Conservation (phyloP, 2,888 invertebrate species). For the Epirrita christyi region DNA sequence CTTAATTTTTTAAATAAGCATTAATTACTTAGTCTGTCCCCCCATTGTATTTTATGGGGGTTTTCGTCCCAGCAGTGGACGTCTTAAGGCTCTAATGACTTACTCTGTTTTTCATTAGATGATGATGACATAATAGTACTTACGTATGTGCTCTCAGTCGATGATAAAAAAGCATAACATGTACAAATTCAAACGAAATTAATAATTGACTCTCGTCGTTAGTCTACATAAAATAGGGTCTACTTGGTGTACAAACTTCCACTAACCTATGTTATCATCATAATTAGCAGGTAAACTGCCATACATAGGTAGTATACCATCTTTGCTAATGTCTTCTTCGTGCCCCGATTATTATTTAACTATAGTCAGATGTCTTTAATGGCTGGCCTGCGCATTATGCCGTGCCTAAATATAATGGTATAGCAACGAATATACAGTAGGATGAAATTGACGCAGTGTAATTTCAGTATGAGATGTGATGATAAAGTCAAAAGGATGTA, state of each 20-base stretch:
- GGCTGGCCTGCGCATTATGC: slow-evolving; percentile 28
- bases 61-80: no score
- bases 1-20: no score
- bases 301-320: slow-evolving; percentile 5
- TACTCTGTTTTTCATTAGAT: no score
- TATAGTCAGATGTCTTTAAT: slow-evolving; percentile 50
- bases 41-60: no score
- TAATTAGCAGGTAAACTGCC: slow-evolving; percentile 11
- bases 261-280: slow-evolving; percentile 14
- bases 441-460: no score
- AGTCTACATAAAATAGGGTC: not conserved
- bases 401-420: slow-evolving; percentile 28
- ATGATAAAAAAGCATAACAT: no score
- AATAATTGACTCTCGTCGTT: not conserved
- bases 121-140: no score
- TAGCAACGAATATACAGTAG: slow-evolving; percentile 33
- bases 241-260: slow-evolving; percentile 7
- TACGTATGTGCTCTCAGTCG: no score
- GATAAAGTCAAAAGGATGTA: not conserved
- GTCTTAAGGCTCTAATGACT: no score
- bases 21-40: no score
- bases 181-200: no score
- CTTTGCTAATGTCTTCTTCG: slow-evolving; percentile 15
- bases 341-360: slow-evolving; percentile 49
- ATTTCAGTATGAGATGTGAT: no score